Conservation (phyloP, 2,113 vertebrate species). For the Nycticebus coucang region DNA sequence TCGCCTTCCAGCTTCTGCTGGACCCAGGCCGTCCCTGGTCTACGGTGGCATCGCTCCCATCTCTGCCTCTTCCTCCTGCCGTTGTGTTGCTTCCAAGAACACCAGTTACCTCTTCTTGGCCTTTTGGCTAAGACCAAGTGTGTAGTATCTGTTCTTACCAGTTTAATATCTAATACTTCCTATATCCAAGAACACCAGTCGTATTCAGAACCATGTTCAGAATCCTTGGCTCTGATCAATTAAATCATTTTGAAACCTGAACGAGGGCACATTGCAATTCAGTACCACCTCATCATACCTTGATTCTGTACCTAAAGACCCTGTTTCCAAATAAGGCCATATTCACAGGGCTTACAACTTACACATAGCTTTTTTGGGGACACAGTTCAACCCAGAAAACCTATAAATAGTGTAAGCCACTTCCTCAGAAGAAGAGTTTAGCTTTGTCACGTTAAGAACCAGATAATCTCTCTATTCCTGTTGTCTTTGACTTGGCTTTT, state of each 20-base stretch:
- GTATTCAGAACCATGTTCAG: neutral
- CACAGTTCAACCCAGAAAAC: neutral
- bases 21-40: neutral
- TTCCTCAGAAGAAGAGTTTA: neutral
- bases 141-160: too few relatives aligned
- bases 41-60: neutral
- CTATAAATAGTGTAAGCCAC: neutral
- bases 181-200: neutral
- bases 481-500: neutral
- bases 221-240: too few relatives aligned
- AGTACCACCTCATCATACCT: neutral
- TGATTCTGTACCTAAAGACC: neutral
- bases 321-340: neutral
- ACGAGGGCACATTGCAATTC: neutral
- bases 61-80: neutral
- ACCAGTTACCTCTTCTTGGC: neutral
- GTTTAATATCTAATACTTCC: too few relatives aligned
- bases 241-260: neutral
- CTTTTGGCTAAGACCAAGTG: too few relatives aligned
- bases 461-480: neutral
- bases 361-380: neutral
- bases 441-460: neutral
- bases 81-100: neutral
- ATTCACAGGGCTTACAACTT: neutral
- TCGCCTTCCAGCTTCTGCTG: neutral